A percentile compares a stretch with the other conserved stretches of the same genome.
phyloP scores from a whole-genome alignment of 2,888 invertebrate genomes.

The Pandemis cinnamomeana region DNA sequence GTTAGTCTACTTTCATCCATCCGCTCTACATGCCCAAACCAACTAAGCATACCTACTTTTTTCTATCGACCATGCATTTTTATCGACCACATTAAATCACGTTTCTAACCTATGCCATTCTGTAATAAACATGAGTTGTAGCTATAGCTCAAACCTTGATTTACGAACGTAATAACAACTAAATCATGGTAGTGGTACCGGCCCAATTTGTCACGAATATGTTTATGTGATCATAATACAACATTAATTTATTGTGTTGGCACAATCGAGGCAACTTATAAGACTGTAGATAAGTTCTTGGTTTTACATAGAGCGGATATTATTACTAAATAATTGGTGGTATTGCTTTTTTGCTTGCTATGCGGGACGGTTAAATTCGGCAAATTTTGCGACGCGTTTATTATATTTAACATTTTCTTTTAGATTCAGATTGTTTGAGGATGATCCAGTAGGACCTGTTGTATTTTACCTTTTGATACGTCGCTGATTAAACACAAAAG shows the following conservation, averaged over 20 bases:
- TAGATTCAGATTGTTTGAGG: too few relatives aligned
- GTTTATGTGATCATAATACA: slow-evolving; percentile 13
- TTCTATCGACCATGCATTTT: too few relatives aligned
- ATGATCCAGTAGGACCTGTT: too few relatives aligned
- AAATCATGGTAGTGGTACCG: slow-evolving; percentile 5
- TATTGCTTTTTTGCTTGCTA: neutral
- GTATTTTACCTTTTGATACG: too few relatives aligned
- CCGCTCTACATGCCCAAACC: too few relatives aligned
- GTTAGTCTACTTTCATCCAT: too few relatives aligned
- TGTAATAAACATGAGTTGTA: neutral
- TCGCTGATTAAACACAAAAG: too few relatives aligned
- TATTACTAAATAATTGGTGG: neutral
- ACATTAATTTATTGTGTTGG: slow-evolving; percentile 9
- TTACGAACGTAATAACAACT: neutral
- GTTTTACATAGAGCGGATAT: neutral
- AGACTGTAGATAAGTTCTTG: slow-evolving; percentile 1
- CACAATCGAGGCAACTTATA: neutral
- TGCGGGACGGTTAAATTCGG: too few relatives aligned
- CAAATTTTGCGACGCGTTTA: too few relatives aligned
- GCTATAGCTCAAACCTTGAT: neutral
- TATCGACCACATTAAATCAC: neutral
- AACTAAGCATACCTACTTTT: too few relatives aligned
- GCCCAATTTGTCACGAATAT: slow-evolving; percentile 9
- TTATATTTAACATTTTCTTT: too few relatives aligned
- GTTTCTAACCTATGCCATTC: neutral